These are phyloP conservation scores for Salvelinus sp. DNA, from an alignment of 2,113 vertebrate species.

Conservation along the genomic window DNA sequence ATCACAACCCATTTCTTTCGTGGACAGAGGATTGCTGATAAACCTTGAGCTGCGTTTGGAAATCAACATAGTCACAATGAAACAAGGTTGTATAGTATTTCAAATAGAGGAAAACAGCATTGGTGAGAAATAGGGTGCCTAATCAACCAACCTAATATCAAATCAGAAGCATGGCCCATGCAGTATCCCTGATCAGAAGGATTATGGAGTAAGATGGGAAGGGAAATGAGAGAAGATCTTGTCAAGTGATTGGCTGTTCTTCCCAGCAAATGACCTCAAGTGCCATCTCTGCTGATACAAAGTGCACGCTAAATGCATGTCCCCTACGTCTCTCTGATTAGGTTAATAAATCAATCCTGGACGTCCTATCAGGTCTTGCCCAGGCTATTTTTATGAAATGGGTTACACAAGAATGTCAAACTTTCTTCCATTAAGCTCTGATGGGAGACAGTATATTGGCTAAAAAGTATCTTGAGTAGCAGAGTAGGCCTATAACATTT, in stretches of 20 bases:
- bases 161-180: conserved; percentile 41
- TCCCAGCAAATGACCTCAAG: conserved; percentile 64
- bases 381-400: conserved; percentile 72
- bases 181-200: conserved; percentile 60
- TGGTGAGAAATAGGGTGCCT: conserved; percentile 20
- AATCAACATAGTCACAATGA: conserved; percentile 62
- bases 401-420: conserved; percentile 64
- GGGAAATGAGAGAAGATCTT: conserved; percentile 64
- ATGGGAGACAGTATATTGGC: conserved; percentile 19
- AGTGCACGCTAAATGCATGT: conserved; percentile 64
- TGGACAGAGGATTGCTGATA: conserved; percentile 36
- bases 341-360: conserved; percentile 76
- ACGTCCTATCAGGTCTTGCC: conserved; percentile 46
- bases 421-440: conserved; percentile 48
- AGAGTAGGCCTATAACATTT: not conserved
- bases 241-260: conserved; percentile 65
- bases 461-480: not conserved
- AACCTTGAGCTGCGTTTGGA: conserved; percentile 36
- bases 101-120: conserved; percentile 25
- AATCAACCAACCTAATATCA: conserved; percentile 57
- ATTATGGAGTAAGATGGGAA: conserved; percentile 67
- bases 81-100: conserved; percentile 50
- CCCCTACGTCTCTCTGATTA: conserved; percentile 68
- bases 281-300: conserved; percentile 57
- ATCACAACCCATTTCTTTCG: conserved; percentile 14